phyloP scores from a whole-genome alignment of 2,888 invertebrate species.

The Lissocephala sabroskyi region DNA sequence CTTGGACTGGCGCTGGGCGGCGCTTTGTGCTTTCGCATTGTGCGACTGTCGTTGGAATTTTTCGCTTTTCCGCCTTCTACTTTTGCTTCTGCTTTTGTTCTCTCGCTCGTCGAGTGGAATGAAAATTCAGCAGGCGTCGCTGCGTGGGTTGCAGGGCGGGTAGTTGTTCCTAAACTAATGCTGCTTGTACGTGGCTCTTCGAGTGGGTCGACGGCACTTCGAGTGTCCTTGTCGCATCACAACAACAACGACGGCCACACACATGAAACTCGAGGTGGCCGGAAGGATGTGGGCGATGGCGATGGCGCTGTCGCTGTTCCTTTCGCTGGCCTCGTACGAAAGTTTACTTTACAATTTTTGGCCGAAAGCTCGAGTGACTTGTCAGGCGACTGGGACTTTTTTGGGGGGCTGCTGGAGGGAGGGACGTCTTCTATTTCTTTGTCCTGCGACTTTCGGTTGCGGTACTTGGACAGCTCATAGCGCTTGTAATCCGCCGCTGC shows the following conservation, averaged over 20 bases:
- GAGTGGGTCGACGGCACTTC: slow-evolving; percentile 49
- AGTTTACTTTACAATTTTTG: slow-evolving; percentile 14
- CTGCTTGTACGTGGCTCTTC: slow-evolving; percentile 22
- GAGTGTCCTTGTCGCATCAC: slow-evolving; percentile 60
- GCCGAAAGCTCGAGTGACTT: slow-evolving; percentile 21
- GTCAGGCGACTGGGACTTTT: too few relatives aligned
- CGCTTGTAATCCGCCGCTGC: slow-evolving; percentile 17
- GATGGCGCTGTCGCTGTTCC: slow-evolving; percentile 22
- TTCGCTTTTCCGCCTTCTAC: slow-evolving; percentile 3
- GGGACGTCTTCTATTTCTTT: slow-evolving; percentile 33
- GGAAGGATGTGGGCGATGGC: too few relatives aligned
- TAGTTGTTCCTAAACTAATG: slow-evolving; percentile 23
- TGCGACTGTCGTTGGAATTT: slow-evolving; percentile 29
- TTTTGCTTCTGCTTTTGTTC: not conserved
- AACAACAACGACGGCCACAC: slow-evolving; percentile 26
- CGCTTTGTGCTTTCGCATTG: slow-evolving; percentile 63
- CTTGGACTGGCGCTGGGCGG: slow-evolving; percentile 50
- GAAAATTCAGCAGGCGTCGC: too few relatives aligned
- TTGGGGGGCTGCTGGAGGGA: too few relatives aligned
- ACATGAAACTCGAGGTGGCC: too few relatives aligned
- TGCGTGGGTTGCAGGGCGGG: not conserved
- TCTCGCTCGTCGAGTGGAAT: too few relatives aligned
- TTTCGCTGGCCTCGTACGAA: slow-evolving; percentile 24
- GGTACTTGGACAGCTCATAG: slow-evolving; percentile 46
- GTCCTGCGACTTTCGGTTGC: slow-evolving; percentile 19